Evolutionary conservation across 2,888 invertebrate species (phyloP).

Genomic region (Drosophila mercatorum): DNA sequence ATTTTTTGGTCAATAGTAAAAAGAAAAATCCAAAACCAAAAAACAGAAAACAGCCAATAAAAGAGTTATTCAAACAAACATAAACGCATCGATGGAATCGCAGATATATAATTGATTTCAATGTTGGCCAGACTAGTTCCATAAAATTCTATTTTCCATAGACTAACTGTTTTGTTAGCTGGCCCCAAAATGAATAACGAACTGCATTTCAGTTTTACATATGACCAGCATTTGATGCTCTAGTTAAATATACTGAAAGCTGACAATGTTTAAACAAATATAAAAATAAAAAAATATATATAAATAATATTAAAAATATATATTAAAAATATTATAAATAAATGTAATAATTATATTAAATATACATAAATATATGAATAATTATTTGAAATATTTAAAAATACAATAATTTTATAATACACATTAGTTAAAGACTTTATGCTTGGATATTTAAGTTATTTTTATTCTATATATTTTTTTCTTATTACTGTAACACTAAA

Average conservation of each 20-base stretch:
- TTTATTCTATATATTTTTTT: too few species aligned
- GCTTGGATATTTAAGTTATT: too few species aligned
- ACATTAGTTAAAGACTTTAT: too few species aligned
- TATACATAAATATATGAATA: too few species aligned
- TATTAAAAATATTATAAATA: too few species aligned
- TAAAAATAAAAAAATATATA: too few species aligned
- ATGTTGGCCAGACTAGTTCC: conserved; percentile 14
- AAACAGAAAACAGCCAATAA: neutral
- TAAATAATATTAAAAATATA: too few species aligned
- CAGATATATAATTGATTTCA: conserved; percentile 53
- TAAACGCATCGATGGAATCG: neutral
- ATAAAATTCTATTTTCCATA: conserved; percentile 18
- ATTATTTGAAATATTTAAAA: too few species aligned
- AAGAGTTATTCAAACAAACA: conserved; percentile 34
- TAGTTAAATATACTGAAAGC: neutral
- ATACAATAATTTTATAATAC: too few species aligned
- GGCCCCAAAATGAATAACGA: conserved; percentile 4
- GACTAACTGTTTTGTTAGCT: conserved; percentile 13
- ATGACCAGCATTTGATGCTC: conserved; percentile 1
- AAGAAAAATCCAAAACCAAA: neutral
- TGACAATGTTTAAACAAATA: neutral
- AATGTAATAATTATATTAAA: too few species aligned
- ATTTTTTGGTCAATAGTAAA: conserved; percentile 32
- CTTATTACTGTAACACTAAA: too few species aligned
- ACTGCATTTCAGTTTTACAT: neutral